These are phyloP conservation scores for Napeogenes sylphis DNA, from an alignment of 2,888 invertebrate genomes.

Conservation along the genomic window DNA sequence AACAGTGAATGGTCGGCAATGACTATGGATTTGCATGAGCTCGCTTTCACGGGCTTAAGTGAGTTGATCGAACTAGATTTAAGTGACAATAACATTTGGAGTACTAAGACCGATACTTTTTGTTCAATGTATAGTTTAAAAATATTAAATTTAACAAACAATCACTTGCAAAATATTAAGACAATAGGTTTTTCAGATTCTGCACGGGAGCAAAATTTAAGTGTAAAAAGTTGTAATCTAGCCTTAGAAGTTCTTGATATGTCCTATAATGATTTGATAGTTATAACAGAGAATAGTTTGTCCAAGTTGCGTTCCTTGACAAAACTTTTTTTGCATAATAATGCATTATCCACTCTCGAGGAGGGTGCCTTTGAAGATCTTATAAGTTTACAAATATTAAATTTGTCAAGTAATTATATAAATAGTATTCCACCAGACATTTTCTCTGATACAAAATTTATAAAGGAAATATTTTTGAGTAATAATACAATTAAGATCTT, in stretches of 20 bases:
- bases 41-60: slow-evolving; percentile 82
- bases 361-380: slow-evolving; percentile 85
- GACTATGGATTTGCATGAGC: slow-evolving; percentile 84
- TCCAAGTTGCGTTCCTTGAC: slow-evolving; percentile 82
- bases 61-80: slow-evolving; percentile 83
- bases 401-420: slow-evolving; percentile 88
- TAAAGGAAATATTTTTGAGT: slow-evolving; percentile 83
- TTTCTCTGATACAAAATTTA: slow-evolving; percentile 81
- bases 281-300: slow-evolving; percentile 83
- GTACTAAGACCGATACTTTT: slow-evolving; percentile 82
- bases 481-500: slow-evolving; percentile 87
- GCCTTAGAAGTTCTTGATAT: slow-evolving; percentile 84
- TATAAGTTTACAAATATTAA: slow-evolving; percentile 81
- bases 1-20: slow-evolving; percentile 89
- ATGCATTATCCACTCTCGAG: slow-evolving; percentile 84
- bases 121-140: slow-evolving; percentile 84
- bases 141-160: slow-evolving; percentile 84
- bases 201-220: slow-evolving; percentile 75
- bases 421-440: slow-evolving; percentile 85
- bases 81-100: slow-evolving; percentile 87
- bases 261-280: slow-evolving; percentile 84
- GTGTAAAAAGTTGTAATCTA: slow-evolving; percentile 82
- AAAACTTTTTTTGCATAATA: slow-evolving; percentile 84
- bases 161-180: slow-evolving; percentile 86
- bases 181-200: slow-evolving; percentile 86